Evolutionary conservation across 92 coral and sea anemone species (phyloP).

Genomic region (Parazoanthus darwini): DNA sequence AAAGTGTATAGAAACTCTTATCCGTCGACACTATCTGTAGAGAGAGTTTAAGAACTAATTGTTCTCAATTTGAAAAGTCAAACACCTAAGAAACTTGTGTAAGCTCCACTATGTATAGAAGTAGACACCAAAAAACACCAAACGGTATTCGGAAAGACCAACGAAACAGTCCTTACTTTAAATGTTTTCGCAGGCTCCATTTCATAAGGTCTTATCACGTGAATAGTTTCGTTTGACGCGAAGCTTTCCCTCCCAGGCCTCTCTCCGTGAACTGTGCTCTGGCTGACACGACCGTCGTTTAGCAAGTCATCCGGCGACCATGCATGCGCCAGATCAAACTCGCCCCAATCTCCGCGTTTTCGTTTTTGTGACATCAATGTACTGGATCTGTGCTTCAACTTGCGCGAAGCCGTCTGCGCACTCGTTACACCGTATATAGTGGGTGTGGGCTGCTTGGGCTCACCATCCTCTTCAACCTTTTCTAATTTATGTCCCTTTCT

Average conservation of each 20-base stretch:
- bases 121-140: no score
- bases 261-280: conserved; percentile 41
- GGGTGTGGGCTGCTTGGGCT: conserved; percentile 31
- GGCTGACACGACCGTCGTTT: conserved; percentile 61
- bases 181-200: conserved; percentile 72
- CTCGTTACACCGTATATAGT: conserved; percentile 71
- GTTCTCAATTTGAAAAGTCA: no score
- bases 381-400: conserved; percentile 62
- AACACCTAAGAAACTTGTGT: conserved; percentile 3
- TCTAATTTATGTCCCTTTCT: conserved; percentile 16
- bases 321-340: conserved; percentile 84
- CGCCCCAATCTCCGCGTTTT: conserved; percentile 86
- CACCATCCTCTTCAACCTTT: conserved; percentile 11
- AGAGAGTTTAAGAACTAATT: no score
- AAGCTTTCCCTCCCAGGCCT: conserved; percentile 29
- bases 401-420: conserved; percentile 64
- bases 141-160: background rate
- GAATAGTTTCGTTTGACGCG: conserved; percentile 52
- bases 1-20: no score
- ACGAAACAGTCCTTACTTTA: conserved; percentile 48
- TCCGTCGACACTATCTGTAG: no score
- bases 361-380: conserved; percentile 57
- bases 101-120: no score
- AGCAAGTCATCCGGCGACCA: conserved; percentile 87
- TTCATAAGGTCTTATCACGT: conserved; percentile 64